phyloP scores from a whole-genome alignment of 2,113 vertebrate genomes.

The Indicator indicator region DNA sequence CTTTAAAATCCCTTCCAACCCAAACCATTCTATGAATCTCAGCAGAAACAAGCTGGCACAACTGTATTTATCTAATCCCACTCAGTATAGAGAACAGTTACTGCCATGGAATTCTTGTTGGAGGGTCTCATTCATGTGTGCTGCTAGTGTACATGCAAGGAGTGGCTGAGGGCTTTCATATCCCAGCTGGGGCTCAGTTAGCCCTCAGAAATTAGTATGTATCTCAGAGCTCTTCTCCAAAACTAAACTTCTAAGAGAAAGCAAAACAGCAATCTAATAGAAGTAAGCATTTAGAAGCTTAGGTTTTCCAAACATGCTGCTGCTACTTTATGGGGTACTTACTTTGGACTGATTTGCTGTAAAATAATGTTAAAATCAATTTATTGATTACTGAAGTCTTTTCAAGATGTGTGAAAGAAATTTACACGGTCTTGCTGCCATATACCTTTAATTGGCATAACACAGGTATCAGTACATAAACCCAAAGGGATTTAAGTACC shows the following conservation, averaged over 20 bases:
- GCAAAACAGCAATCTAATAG: neutral
- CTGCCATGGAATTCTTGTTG: neutral
- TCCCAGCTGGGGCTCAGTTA: neutral
- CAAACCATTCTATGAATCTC: neutral
- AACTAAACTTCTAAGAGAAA: neutral
- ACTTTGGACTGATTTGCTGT: neutral
- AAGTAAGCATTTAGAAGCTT: neutral
- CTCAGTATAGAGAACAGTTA: neutral
- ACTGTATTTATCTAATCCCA: neutral
- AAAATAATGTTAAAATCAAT: neutral
- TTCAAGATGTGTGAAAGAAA: neutral
- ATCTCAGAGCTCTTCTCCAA: neutral
- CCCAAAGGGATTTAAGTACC: neutral
- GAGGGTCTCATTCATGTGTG: neutral
- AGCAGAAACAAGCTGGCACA: neutral
- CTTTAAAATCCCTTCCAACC: too few relatives aligned
- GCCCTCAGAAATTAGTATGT: neutral
- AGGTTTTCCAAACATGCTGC: neutral
- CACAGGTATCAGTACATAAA: neutral
- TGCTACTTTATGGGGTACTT: neutral
- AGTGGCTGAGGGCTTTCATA: neutral
- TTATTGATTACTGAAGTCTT: neutral
- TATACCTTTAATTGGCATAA: neutral
- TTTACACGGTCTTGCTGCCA: neutral
- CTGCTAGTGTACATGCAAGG: neutral